Conservation (phyloP, 2,113 vertebrate genomes). For the Phoxinus phoxinus region DNA sequence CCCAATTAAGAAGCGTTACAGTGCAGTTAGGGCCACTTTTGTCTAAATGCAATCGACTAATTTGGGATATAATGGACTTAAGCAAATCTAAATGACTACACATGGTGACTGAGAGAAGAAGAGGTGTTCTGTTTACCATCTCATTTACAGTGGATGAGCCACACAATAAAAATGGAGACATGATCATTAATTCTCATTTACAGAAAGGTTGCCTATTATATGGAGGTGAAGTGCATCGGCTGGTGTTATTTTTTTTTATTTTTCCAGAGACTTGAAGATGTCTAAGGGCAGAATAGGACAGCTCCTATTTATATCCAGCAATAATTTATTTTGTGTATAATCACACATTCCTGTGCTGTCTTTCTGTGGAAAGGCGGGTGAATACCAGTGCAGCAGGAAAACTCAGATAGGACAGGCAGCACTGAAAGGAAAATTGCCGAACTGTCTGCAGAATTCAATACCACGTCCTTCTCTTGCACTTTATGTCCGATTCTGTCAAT, state of each 20-base stretch:
- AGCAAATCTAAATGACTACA: constrained; percentile 23
- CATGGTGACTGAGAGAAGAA: constrained; percentile 21
- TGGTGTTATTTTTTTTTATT: constrained; percentile 37
- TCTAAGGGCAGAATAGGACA: constrained; percentile 26
- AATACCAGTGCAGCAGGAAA: constrained; percentile 57
- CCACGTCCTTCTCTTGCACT: not conserved
- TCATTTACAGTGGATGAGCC: constrained; percentile 20
- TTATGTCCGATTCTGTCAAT: constrained; percentile 1
- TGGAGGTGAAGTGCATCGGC: constrained; percentile 34
- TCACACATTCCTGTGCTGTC: constrained; percentile 65
- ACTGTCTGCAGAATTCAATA: constrained; percentile 14
- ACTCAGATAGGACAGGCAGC: constrained; percentile 49
- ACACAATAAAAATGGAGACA: constrained; percentile 28
- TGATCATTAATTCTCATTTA: constrained; percentile 33
- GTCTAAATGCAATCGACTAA: not conserved
- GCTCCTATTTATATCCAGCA: constrained; percentile 41
- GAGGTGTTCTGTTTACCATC: constrained; percentile 6
- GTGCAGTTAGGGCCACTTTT: not conserved
- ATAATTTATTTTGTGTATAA: constrained; percentile 65
- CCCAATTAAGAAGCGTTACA: constrained; percentile 1
- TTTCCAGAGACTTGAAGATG: constrained; percentile 27
- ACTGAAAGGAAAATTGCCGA: constrained; percentile 24
- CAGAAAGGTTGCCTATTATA: constrained; percentile 40
- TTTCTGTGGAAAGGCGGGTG: constrained; percentile 63
- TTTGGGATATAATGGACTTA: constrained; percentile 20